These are phyloP conservation scores for Nemurella pictetii DNA, from an alignment of 2,888 invertebrate species.

Conservation along the genomic window DNA sequence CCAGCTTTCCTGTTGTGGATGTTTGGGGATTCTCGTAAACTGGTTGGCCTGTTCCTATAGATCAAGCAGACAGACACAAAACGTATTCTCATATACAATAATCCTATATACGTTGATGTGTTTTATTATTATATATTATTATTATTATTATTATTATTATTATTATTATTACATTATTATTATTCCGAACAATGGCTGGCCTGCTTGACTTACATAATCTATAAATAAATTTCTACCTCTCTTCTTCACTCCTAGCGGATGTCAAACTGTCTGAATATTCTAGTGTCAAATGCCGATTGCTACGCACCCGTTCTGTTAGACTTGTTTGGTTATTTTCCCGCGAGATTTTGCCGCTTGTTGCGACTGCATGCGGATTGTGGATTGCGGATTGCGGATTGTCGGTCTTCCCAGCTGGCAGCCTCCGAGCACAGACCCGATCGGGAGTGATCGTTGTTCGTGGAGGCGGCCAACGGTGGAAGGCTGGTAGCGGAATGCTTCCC, in stretches of 20 bases:
- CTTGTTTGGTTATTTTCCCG: background rate
- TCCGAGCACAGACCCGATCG: background rate
- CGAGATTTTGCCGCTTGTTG: background rate
- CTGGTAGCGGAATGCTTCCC: background rate
- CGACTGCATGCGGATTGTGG: background rate
- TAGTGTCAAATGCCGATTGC: background rate
- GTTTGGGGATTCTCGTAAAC: slow-evolving; percentile 41
- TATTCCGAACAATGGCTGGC: slow-evolving; percentile 42
- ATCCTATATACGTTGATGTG: slow-evolving; percentile 41
- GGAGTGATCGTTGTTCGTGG: background rate
- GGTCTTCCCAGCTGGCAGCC: too few relatives aligned
- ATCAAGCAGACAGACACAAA: slow-evolving; percentile 37
- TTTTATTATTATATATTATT: slow-evolving; percentile 7
- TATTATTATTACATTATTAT: background rate
- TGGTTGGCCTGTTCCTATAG: slow-evolving; percentile 42
- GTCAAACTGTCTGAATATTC: background rate
- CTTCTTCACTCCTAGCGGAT: slow-evolving; percentile 38
- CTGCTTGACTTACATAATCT: slow-evolving; percentile 41
- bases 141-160: background rate
- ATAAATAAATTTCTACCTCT: background rate
- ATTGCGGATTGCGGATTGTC: too few relatives aligned
- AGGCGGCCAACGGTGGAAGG: background rate
- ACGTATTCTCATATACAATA: slow-evolving; percentile 40
- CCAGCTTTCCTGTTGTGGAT: slow-evolving; percentile 44
- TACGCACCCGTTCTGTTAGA: background rate